Evolutionary conservation across 2,888 invertebrate species (phyloP).

Genomic region (Synanthedon myopaeformis): DNA sequence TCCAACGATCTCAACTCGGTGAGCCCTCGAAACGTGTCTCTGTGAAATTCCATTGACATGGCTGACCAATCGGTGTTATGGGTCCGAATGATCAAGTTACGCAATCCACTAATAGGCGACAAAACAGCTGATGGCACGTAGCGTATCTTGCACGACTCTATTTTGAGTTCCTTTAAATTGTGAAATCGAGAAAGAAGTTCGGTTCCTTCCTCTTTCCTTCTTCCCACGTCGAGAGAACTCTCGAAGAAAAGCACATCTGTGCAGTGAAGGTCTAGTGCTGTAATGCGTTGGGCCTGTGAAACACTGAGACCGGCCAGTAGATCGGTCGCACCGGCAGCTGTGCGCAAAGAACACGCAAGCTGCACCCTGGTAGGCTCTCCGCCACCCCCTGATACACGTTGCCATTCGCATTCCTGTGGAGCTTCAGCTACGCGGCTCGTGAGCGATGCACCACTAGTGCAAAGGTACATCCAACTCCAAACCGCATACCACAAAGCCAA

Average conservation of each 20-base stretch:
- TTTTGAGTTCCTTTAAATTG: conserved; percentile 74
- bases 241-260: conserved; percentile 80
- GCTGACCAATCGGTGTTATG: conserved; percentile 85
- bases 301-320: conserved; percentile 73
- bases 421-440: conserved; percentile 72
- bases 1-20: conserved; percentile 76
- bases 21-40: conserved; percentile 78
- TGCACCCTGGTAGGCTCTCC: conserved; percentile 70
- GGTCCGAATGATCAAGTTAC: conserved; percentile 76
- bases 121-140: conserved; percentile 79
- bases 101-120: conserved; percentile 74
- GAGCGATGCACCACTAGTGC: conserved; percentile 54
- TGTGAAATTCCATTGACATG: conserved; percentile 80
- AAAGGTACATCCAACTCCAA: conserved; percentile 49
- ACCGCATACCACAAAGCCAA: conserved; percentile 48
- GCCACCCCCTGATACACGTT: conserved; percentile 63
- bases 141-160: conserved; percentile 83
- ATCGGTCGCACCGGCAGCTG: conserved; percentile 75
- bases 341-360: conserved; percentile 75
- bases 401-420: conserved; percentile 81
- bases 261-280: conserved; percentile 76
- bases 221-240: conserved; percentile 73
- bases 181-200: conserved; percentile 73
- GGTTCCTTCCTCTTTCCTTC: conserved; percentile 62
- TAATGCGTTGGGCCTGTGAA: conserved; percentile 77